These are phyloP conservation scores for Eupeodes luniger DNA, from an alignment of 2,888 invertebrate genomes.

Conservation along the genomic window DNA sequence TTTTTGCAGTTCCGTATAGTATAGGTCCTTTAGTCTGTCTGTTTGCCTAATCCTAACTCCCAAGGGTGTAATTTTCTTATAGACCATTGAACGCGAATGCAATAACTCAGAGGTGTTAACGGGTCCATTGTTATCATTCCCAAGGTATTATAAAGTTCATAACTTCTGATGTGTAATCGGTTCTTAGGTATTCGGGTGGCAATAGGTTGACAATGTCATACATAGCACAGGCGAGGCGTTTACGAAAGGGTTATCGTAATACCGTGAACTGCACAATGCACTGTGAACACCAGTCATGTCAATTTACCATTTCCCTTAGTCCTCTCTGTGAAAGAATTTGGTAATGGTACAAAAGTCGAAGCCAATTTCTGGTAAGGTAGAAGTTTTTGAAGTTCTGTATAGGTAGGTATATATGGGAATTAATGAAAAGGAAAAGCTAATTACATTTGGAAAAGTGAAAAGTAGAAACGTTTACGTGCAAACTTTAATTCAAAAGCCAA, in stretches of 20 bases:
- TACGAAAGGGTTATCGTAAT: constrained; percentile 16
- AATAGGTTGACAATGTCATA: constrained; percentile 36
- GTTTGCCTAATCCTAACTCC: constrained; percentile 52
- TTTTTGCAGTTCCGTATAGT: constrained; percentile 3
- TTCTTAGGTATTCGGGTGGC: constrained; percentile 44
- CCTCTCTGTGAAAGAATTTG: constrained; percentile 21
- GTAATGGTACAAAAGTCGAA: constrained; percentile 11
- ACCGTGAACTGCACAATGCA: too few species aligned
- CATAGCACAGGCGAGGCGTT: constrained; percentile 23
- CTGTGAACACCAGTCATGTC: constrained; percentile 4
- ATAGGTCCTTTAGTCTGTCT: constrained; percentile 36
- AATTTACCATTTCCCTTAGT: constrained; percentile 13
- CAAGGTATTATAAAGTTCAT: constrained; percentile 62
- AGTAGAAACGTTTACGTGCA: background rate
- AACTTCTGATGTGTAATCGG: constrained; percentile 60
- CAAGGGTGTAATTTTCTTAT: constrained; percentile 67
- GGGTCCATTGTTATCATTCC: constrained; percentile 62
- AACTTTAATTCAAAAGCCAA: background rate
- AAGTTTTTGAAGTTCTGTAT: constrained; percentile 16
- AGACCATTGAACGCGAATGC: constrained; percentile 65
- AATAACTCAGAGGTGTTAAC: constrained; percentile 73
- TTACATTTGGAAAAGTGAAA: background rate
- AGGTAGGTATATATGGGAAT: too few species aligned
- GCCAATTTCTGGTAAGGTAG: constrained; percentile 18
- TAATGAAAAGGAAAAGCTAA: constrained; percentile 7